These are phyloP conservation scores for Beris chalybata DNA, from an alignment of 2,888 invertebrate genomes.

Conservation along the genomic window DNA sequence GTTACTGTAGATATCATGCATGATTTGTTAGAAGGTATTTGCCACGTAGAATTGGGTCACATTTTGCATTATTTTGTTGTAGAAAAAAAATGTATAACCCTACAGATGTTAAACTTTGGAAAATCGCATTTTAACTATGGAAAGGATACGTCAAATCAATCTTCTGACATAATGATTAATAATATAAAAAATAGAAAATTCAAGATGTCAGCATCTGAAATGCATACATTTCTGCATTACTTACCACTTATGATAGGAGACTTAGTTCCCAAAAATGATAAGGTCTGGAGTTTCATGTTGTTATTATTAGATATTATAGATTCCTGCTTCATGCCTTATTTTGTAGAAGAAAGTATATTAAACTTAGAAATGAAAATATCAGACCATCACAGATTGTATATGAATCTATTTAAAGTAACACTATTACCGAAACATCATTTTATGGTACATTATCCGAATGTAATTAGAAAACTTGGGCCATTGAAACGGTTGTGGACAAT, in stretches of 20 bases:
- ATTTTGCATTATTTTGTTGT: slow-evolving; percentile 35
- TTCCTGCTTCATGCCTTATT: slow-evolving; percentile 27
- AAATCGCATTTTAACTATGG: slow-evolving; percentile 31
- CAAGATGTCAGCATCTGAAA: too few relatives aligned
- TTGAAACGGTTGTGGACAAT: slow-evolving; percentile 35
- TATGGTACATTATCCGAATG: slow-evolving; percentile 35
- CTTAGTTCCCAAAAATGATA: slow-evolving; percentile 35
- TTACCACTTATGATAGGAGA: slow-evolving; percentile 28
- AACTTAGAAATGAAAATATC: slow-evolving; percentile 20
- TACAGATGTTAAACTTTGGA: slow-evolving; percentile 28
- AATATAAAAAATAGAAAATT: slow-evolving; percentile 29
- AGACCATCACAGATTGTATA: slow-evolving; percentile 32
- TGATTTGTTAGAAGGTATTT: slow-evolving; percentile 38
- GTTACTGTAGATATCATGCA: slow-evolving; percentile 38
- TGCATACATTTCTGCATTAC: slow-evolving; percentile 30
- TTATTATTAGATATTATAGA: slow-evolving; percentile 28
- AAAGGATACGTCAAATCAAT: too few relatives aligned
- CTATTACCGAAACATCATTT: slow-evolving; percentile 37
- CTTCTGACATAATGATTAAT: too few relatives aligned
- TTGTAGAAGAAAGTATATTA: slow-evolving; percentile 28
- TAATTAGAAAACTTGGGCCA: slow-evolving; percentile 36
- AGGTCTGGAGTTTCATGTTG: slow-evolving; percentile 33
- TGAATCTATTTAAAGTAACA: slow-evolving; percentile 29
- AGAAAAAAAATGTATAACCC: slow-evolving; percentile 30
- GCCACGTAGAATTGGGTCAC: slow-evolving; percentile 33